Evolutionary conservation across 1,140 invertebrate species (phyloP).

Genomic region (Diprion similis): DNA sequence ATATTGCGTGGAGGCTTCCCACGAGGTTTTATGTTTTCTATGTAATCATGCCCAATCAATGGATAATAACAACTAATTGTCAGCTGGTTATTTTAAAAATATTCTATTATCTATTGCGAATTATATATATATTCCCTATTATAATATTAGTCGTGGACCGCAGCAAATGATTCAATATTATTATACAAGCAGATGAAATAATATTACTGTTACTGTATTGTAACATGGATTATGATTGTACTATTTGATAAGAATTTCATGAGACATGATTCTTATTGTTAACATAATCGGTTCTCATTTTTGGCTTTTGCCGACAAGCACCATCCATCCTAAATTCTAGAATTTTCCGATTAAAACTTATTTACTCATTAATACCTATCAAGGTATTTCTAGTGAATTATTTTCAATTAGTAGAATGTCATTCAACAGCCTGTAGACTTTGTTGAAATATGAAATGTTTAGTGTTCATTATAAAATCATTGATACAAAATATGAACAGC

Average conservation of each 20-base stretch:
- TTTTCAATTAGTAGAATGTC: too few species aligned
- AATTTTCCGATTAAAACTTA: neutral
- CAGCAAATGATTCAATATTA: slow-evolving; percentile 37
- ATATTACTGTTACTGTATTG: slow-evolving; percentile 41
- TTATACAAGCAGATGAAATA: slow-evolving; percentile 39
- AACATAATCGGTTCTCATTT: slow-evolving; percentile 40
- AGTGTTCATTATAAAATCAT: too few species aligned
- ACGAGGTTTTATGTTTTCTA: slow-evolving; percentile 45
- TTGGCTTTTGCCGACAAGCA: slow-evolving; percentile 13
- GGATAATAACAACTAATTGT: slow-evolving; percentile 45
- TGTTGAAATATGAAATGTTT: too few species aligned
- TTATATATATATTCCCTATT: slow-evolving; percentile 36
- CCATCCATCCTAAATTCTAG: neutral
- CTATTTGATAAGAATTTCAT: slow-evolving; percentile 44
- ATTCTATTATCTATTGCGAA: slow-evolving; percentile 42
- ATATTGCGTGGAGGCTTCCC: slow-evolving; percentile 43
- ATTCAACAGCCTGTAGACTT: too few species aligned
- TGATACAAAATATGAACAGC: neutral
- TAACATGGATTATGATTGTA: slow-evolving; percentile 46
- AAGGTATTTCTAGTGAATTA: neutral
- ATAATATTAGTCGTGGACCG: slow-evolving; percentile 46
- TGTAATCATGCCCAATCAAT: slow-evolving; percentile 39
- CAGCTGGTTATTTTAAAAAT: slow-evolving; percentile 43
- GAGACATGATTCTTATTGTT: slow-evolving; percentile 47
- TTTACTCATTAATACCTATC: neutral